Evolutionary conservation across 2,888 invertebrate species (phyloP), one percentile per base, ranked within the genome.

Genomic region (Cryptocheilus praepositus): DNA sequence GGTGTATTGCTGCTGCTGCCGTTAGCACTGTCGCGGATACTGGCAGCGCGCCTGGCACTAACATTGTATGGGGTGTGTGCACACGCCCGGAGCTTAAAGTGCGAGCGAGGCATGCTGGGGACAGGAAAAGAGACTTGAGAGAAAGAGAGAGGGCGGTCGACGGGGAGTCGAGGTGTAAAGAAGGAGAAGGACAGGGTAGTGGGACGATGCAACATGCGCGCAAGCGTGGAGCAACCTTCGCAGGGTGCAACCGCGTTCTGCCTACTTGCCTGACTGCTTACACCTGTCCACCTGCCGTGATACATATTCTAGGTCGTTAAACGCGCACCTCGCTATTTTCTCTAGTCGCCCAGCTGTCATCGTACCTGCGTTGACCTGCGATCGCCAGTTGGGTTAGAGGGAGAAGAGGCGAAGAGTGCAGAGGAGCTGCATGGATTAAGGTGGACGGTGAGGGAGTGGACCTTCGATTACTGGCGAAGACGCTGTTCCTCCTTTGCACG

Each of bases 241-340:
- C 75, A 72, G 81, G 81, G 79, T 79, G 76, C 79, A 76, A 68
- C 75, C 76, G 64, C 45, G 49, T 57, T 58, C 64, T 67, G 71
- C 56, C 71, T 68, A 65, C 54, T 46, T n/a, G 49, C 46, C 53
- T 28, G 64, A 52, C 53, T 58, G 59, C 54, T 58, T 46, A 53
- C 64, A 52, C 64, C 28, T 25, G 59, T 4, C 36, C 36, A 36
- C 36, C 36, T 36, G 13, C 8, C 36, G 36, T 36, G 13, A 36
- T 36, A 7, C 36, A 36, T 11, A 1, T 11, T 36, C 13, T 36
- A 11, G 36, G 11, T 36, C 36, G 13, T 36, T 36, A 36, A 36
- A 36, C 36, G 36, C 1, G 13, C 2, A 36, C 3, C 36, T 62
- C 22, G 19, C 25, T 49, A 22, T 55, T 15, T 11, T 19, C 16